Evolutionary conservation across 2,888 invertebrate species (phyloP), one percentile per base, ranked within the genome.

Genomic region (Eilema depressum): DNA sequence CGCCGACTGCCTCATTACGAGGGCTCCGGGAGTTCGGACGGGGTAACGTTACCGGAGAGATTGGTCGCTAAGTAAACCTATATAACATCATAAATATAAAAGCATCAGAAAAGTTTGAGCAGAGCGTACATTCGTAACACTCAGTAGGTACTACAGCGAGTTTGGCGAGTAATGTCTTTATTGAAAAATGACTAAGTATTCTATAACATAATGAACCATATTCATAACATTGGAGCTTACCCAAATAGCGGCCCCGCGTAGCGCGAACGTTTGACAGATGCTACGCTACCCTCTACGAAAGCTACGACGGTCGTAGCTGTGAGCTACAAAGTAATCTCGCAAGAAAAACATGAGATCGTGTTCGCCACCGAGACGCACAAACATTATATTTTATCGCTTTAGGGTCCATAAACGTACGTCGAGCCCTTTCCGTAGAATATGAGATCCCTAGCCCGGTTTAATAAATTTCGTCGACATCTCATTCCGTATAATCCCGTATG

Each of bases 271-370:
- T 23, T 64, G 47, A 53, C 57, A 64, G 25, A 47, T 69, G 64
- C 53, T 69, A 65, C 69, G 65, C 17, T 3, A 37, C n/a, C 65
- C 14, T 56, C 28, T 69, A 63, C 68, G 37, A 57, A 41, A 41
- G 41, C 63, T 59, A 60, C 57, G 26, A 28, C 41, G n/a, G n/a
- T 59, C 68, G 63, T 57, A 59, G 41, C 56, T 25, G 47, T 37
- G 17, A 41, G 41, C 63, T 26, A 59, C 28, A n/a, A 57, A 28
- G 23, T n/a, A 59, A 41, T 41, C 41, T 5, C 26, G 3, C 12
- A 26, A 33, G 11, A 33, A 62, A 62, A 62, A 53, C 30, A 53
- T 25, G n/a, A 56, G 11, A 53, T 30, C 30, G 56, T 8, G 56
- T 56, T 23, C 30, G 59, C 12, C 25, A 37, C 37, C 23, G 65